These are phyloP conservation scores for Iphiclides podalirius DNA, from an alignment of 2,888 invertebrate genomes.

Conservation along the genomic window DNA sequence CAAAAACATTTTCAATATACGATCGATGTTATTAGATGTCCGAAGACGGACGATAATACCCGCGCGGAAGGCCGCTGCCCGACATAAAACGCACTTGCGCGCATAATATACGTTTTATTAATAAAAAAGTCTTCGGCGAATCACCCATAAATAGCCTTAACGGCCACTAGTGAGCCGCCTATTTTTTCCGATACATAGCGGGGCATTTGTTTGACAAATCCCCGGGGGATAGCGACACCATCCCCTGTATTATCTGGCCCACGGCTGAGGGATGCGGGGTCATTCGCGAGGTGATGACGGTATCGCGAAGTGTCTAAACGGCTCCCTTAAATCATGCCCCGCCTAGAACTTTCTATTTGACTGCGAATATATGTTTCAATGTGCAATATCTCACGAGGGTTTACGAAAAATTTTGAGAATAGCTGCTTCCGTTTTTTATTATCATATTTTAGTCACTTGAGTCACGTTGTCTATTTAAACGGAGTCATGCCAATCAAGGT, in stretches of 20 bases:
- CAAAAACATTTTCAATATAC: constrained; percentile 41
- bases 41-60: constrained; percentile 76
- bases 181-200: constrained; percentile 75
- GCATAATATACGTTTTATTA: constrained; percentile 80
- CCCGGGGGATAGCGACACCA: constrained; percentile 70
- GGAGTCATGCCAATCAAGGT: constrained; percentile 2
- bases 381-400: constrained; percentile 53
- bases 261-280: constrained; percentile 73
- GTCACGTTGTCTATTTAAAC: no score
- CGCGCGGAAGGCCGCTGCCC: constrained; percentile 59
- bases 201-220: constrained; percentile 80
- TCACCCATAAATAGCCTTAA: constrained; percentile 78
- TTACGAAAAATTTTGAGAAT: constrained; percentile 26
- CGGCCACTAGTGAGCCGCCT: constrained; percentile 71
- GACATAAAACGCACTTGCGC: constrained; percentile 79
- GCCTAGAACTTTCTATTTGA: constrained; percentile 62
- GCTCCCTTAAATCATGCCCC: constrained; percentile 68
- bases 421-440: no score
- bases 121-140: constrained; percentile 75
- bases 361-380: constrained; percentile 36
- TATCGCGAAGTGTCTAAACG: constrained; percentile 62
- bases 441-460: no score
- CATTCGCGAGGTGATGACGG: constrained; percentile 75
- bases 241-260: constrained; percentile 63
- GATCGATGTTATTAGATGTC: constrained; percentile 70